Base-by-base conservation (phyloP, 2,888 invertebrate genomes). In the Drosophila antonietae region DNA sequence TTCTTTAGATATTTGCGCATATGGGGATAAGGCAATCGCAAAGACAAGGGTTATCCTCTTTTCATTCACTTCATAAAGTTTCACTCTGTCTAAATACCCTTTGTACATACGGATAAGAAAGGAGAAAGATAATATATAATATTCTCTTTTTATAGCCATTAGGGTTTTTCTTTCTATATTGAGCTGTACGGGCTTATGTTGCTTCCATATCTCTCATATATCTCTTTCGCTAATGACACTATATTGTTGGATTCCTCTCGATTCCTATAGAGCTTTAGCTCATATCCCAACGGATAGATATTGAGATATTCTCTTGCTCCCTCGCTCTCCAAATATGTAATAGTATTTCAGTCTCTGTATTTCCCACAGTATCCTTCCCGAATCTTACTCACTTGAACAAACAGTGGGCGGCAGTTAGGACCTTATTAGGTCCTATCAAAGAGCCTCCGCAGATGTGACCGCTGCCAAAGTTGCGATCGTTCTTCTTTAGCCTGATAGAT, bases 401-500 rank as follows among this genome's bases (percentile, higher is more conserved):
- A 31, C 92, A 92, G 57, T 92, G 92, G 3, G 92, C 92, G 0
- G 92, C 93, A 15, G 92, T 92, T 10, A 92, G 62, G 3, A 92
- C 91, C 75, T 91, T 92, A 41, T 77, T 90, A n/a, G 69, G 72
- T 0, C 87, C 89, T 14, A 92, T 90, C 3, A 92, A 71, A 0
- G 91, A 81, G 3, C 92, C 92, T 1, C 92, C 92, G 58, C 92
- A 92, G 31, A 92, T 83, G 70, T 92, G 92, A 1, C 92, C 92
- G 44, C 66, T 78, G 12, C 92, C 92, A 66, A 92, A 92, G 43
- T 70, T 78, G 2, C 68, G 71, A 9, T 92, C 92, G 20, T 80
- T 76, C 10, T 69, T 74, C 33, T 78, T 83, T 23, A 92, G 68
- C 33, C 92, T 81, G 31, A 92, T 90, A 37, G 93, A 92, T 4